Conservation (phyloP, 2,888 invertebrate species). For the Apotomis turbidana region DNA sequence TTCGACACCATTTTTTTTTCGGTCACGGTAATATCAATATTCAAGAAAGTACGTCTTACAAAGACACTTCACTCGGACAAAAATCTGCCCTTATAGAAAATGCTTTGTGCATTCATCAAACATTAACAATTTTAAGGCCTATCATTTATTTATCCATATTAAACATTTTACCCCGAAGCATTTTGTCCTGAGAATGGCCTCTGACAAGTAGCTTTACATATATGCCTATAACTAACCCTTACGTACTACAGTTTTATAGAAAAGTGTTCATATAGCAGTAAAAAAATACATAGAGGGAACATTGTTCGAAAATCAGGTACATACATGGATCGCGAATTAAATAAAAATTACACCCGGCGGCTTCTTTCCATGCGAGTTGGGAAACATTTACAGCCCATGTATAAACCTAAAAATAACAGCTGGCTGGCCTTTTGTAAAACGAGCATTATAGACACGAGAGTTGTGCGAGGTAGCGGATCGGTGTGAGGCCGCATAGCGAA, state of each 20-base stretch:
- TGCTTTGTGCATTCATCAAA: conserved; percentile 59
- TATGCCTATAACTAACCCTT: conserved; percentile 26
- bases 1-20: neutral
- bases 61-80: conserved; percentile 26
- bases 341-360: neutral
- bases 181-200: conserved; percentile 45
- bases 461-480: too few relatives aligned
- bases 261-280: conserved; percentile 33
- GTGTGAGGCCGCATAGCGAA: too few relatives aligned
- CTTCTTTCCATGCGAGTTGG: neutral
- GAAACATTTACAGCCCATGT: neutral
- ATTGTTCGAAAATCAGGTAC: conserved; percentile 1
- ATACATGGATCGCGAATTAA: neutral
- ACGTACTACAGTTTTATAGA: conserved; percentile 30
- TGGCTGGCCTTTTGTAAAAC: too few relatives aligned
- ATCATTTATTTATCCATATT: conserved; percentile 50
- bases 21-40: conserved; percentile 13
- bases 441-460: neutral
- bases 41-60: conserved; percentile 30
- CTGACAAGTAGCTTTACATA: conserved; percentile 31
- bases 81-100: conserved; percentile 32
- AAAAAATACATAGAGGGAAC: conserved; percentile 20
- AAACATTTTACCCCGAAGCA: conserved; percentile 54
- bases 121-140: conserved; percentile 72
- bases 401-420: too few relatives aligned